Evolutionary conservation across 1,140 invertebrate genomes (phyloP).

Genomic region (Apis cerana): DNA sequence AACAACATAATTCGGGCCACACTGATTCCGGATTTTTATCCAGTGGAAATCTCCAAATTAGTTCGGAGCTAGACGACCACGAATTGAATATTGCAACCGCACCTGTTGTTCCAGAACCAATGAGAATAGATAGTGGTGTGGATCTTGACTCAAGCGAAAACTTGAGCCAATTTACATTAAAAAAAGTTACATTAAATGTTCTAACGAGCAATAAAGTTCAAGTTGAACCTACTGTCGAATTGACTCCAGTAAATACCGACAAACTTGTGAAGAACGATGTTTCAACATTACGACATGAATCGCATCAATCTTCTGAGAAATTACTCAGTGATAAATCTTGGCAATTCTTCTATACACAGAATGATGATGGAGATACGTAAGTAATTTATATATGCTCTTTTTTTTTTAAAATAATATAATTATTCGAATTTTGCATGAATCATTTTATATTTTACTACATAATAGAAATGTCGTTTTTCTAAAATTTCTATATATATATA

Average conservation of each 20-base stretch:
- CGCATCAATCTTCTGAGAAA: conserved; percentile 30
- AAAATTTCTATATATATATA: not conserved
- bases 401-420: not conserved
- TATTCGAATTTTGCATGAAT: not conserved
- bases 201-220: conserved; percentile 58
- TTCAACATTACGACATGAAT: not conserved
- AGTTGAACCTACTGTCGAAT: conserved; percentile 53
- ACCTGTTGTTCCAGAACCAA: conserved; percentile 64
- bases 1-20: conserved; percentile 53
- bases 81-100: conserved; percentile 39
- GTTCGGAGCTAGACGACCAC: conserved; percentile 67
- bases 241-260: conserved; percentile 44
- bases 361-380: conserved; percentile 89
- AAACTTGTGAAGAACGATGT: not conserved
- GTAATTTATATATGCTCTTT: conserved; percentile 68
- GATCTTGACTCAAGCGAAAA: conserved; percentile 81
- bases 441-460: no score
- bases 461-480: not conserved
- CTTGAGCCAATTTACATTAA: conserved; percentile 80
- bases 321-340: conserved; percentile 74
- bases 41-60: conserved; percentile 79
- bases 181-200: conserved; percentile 66
- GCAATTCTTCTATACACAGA: conserved; percentile 84
- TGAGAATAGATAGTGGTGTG: conserved; percentile 81
- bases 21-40: conserved; percentile 83